Percentiles rank a stretch among this genome's conserved stretches.
Conservation (phyloP, 2,888 invertebrate genomes). For the Scaptomyza caliginosa region DNA sequence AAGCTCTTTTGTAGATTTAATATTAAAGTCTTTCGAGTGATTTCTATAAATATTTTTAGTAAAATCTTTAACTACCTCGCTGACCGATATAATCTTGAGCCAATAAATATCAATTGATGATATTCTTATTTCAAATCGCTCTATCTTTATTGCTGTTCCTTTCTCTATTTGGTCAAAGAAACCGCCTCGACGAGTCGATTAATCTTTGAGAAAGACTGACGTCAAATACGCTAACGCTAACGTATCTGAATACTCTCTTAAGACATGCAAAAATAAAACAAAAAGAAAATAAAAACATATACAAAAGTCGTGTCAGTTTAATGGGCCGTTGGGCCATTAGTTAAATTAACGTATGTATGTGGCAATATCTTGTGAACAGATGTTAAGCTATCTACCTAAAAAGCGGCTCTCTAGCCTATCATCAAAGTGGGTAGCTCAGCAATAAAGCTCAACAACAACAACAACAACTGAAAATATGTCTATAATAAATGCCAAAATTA, state of each 20-base stretch:
- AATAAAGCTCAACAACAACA: slow-evolving; percentile 14
- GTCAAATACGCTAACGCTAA: slow-evolving; percentile 11
- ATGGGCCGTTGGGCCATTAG: slow-evolving; percentile 46
- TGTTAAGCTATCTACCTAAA: slow-evolving; percentile 26
- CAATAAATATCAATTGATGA: slow-evolving; percentile 51
- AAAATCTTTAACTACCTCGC: slow-evolving; percentile 23
- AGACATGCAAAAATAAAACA: not conserved
- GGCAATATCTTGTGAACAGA: slow-evolving; percentile 23
- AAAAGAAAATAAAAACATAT: too few species aligned
- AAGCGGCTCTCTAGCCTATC: slow-evolving; percentile 32
- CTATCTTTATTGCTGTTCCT: slow-evolving; percentile 2
- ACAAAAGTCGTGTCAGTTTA: slow-evolving; percentile 43
- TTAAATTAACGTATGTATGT: slow-evolving; percentile 41
- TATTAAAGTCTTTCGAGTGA: too few species aligned
- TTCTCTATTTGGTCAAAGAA: slow-evolving; percentile 20
- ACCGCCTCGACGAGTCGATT: slow-evolving; percentile 3
- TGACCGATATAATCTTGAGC: slow-evolving; percentile 23
- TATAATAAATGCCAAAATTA: slow-evolving; percentile 61
- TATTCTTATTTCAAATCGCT: not conserved
- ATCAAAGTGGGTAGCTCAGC: slow-evolving; percentile 50
- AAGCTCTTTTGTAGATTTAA: too few species aligned
- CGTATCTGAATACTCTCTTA: not conserved
- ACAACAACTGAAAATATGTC: slow-evolving; percentile 31
- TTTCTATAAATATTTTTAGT: not conserved
- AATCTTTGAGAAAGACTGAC: slow-evolving; percentile 22